Conservation (phyloP, 2,113 vertebrate species). For the Rallus limicola region DNA sequence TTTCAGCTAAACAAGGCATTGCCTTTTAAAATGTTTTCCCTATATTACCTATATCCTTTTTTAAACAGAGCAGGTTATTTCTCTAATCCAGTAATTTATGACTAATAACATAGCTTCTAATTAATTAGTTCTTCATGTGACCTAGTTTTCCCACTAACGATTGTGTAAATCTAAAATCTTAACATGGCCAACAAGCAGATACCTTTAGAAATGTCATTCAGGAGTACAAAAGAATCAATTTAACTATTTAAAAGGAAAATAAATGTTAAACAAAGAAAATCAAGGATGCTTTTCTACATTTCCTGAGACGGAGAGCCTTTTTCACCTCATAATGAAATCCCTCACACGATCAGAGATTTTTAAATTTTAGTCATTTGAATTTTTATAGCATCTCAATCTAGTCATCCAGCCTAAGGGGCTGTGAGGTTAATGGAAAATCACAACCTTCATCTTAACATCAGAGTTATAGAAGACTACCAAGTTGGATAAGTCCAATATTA, state of each 20-base stretch:
- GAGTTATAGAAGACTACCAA: background rate
- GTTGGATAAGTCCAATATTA: background rate
- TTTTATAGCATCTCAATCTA: background rate
- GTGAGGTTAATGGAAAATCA: background rate
- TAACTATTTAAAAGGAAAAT: background rate
- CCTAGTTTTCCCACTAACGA: background rate
- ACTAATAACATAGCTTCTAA: background rate
- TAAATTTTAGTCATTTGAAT: background rate
- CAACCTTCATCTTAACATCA: background rate
- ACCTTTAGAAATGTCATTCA: background rate
- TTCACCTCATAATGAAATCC: background rate
- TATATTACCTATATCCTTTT: background rate
- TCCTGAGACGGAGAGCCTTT: background rate
- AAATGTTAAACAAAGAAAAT: background rate
- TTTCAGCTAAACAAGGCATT: background rate
- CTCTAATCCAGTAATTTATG: background rate
- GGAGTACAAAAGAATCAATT: background rate
- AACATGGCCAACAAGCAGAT: background rate
- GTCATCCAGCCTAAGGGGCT: background rate
- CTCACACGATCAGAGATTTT: background rate
- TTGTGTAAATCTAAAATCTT: background rate
- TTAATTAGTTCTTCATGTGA: background rate
- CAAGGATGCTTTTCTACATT: background rate
- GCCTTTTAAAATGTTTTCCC: background rate
- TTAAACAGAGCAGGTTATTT: constrained; percentile 1